phyloP scores from a whole-genome alignment of 2,888 invertebrate genomes.

The Gerosis bhagava region DNA sequence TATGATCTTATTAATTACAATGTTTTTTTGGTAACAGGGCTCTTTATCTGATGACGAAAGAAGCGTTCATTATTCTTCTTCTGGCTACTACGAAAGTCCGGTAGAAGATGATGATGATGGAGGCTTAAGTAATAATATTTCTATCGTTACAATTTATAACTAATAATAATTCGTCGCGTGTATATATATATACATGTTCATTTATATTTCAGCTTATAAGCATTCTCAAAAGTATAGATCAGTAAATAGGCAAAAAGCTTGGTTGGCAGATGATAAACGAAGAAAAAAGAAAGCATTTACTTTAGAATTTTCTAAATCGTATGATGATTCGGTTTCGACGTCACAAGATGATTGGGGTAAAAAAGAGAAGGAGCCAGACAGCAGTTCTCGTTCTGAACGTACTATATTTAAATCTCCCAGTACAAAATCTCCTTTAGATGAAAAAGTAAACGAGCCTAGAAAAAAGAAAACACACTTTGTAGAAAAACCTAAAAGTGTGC shows the following conservation, averaged over 20 bases:
- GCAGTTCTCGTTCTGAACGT: conserved; percentile 58
- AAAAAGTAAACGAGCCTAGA: conserved; percentile 58
- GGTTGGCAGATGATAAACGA: conserved; percentile 88
- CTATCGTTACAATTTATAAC: no score
- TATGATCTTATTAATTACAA: no score
- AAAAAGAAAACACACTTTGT: conserved; percentile 77
- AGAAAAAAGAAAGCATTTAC: conserved; percentile 89
- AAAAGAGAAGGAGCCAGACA: conserved; percentile 58
- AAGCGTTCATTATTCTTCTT: conserved; percentile 88
- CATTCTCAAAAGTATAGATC: conserved; percentile 77
- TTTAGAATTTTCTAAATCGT: conserved; percentile 86
- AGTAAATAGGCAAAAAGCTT: conserved; percentile 68
- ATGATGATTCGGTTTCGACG: conserved; percentile 79
- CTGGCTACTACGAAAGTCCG: conserved; percentile 89
- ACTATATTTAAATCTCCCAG: conserved; percentile 51
- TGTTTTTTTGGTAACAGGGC: conserved; percentile 53
- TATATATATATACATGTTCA: no score
- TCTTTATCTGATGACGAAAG: conserved; percentile 87
- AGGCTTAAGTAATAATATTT: conserved; percentile 71
- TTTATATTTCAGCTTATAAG: conserved; percentile 71
- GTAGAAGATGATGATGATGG: conserved; percentile 85
- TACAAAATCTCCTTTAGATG: conserved; percentile 64
- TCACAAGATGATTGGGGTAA: conserved; percentile 74
- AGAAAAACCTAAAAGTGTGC: conserved; percentile 69
- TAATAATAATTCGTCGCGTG: no score